These are phyloP conservation scores for Thinocorus orbignyianus DNA, from an alignment of 2,113 vertebrate genomes.

Conservation along the genomic window DNA sequence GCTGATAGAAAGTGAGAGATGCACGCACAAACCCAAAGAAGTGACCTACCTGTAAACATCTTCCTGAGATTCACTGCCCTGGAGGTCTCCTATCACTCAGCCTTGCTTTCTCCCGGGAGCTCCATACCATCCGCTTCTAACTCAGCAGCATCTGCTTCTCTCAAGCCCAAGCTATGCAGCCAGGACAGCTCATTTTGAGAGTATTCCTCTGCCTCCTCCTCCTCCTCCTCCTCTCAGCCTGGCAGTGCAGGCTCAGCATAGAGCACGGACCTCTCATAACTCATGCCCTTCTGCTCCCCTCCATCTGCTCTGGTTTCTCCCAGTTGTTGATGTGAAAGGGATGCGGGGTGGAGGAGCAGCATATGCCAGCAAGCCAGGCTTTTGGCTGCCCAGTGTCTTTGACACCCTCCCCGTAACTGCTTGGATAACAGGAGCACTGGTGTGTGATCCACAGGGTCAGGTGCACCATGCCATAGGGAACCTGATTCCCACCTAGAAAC, in stretches of 20 bases:
- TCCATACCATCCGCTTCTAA: neutral
- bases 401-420: neutral
- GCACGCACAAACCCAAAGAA: fast-evolving
- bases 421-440: fast-evolving
- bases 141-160: neutral
- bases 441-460: neutral
- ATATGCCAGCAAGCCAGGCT: neutral
- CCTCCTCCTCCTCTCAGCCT: neutral
- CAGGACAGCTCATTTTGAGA: neutral
- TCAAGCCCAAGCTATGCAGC: neutral
- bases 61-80: neutral
- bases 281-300: neutral
- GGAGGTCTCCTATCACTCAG: neutral
- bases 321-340: neutral
- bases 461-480: neutral
- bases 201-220: neutral
- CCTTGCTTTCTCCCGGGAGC: neutral
- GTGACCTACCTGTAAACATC: neutral
- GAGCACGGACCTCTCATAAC: neutral
- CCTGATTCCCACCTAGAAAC: neutral
- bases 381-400: neutral
- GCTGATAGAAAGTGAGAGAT: fast-evolving
- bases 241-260: neutral
- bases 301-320: neutral
- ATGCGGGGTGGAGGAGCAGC: fast-evolving